Percentiles rank a stretch among this genome's conserved stretches.
Conservation (phyloP, 2,113 vertebrate genomes). For the Sminthopsis crassicaudata region DNA sequence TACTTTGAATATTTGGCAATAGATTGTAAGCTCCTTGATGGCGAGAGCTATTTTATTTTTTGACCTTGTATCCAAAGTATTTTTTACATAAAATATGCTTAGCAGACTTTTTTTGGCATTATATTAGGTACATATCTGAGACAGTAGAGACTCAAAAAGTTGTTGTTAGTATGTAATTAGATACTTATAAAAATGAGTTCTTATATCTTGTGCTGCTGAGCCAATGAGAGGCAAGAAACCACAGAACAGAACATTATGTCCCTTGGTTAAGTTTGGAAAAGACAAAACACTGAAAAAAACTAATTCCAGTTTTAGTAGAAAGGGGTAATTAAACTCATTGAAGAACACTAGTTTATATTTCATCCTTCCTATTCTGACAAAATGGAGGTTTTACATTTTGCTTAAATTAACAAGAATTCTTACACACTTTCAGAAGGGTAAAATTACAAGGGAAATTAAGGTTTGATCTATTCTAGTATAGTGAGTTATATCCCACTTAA, state of each 20-base stretch:
- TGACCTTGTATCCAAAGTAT: not conserved
- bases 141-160: slow-evolving; percentile 10
- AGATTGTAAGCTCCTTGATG: not conserved
- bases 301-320: not conserved
- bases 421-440: not conserved
- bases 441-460: not conserved
- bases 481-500: not conserved
- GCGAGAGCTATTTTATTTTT: not conserved
- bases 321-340: not conserved
- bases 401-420: not conserved
- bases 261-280: not conserved
- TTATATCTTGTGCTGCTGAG: not conserved
- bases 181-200: slow-evolving; percentile 2
- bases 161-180: slow-evolving; percentile 33
- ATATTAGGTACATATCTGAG: not conserved
- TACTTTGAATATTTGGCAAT: not conserved
- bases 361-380: not conserved
- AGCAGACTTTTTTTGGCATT: not conserved
- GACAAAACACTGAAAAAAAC: not conserved
- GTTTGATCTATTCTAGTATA: not conserved
- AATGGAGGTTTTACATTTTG: not conserved
- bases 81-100: not conserved
- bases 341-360: not conserved
- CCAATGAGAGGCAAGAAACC: not conserved
- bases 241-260: not conserved